Evolutionary conservation across 2,888 invertebrate species (phyloP), one percentile per base, ranked within the genome.

Genomic region (Orgyia antiqua): DNA sequence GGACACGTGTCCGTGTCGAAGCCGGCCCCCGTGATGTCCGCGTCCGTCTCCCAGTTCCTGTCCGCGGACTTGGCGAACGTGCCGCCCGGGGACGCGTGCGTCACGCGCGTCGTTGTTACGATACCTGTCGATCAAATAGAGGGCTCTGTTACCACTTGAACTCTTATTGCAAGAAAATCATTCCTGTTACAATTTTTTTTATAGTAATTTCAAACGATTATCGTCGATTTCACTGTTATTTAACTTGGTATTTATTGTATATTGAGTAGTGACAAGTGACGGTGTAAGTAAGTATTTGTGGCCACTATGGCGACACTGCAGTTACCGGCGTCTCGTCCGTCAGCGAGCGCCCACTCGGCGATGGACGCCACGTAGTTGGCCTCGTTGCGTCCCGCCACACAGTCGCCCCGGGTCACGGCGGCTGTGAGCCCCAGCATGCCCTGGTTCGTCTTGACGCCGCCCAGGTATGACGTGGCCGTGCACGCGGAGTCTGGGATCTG

Each of bases 31-130:
- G 4, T 3, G 23, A 91, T 77, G 29, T 89, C 88, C 0, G 79
- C 82, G 65, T 93, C 93, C 51, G 82, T 88, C 74, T 94, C 94
- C 93, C 93, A 94, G 58, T 91, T 86, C 20, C 94, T 87, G 44
- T 90, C 73, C 0, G 93, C 90, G 0, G 87, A 74, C 58, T 91
- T 91, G 0, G 94, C 92, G 65, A 90, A 93, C 0, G 88, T 74
- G 1, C 91, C 92, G 0, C 90, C 89, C 0, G 94, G 94, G 0
- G 93, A 92, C 3, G 94, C 94, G 65, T 94, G 93, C 0, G 94
- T 94, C 1, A 94, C 88, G 32, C 93, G 86, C 0, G 93, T 92
- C 1, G 92, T 93, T 6, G 94, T 95, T 11, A 94, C 93, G n/a
- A 92, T 68, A 1, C 91, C 91, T 71, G 57, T 27, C n/a, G n/a